Evolutionary conservation across 2,888 invertebrate genomes (phyloP).

Genomic region (Mimumesa dahlbomi): DNA sequence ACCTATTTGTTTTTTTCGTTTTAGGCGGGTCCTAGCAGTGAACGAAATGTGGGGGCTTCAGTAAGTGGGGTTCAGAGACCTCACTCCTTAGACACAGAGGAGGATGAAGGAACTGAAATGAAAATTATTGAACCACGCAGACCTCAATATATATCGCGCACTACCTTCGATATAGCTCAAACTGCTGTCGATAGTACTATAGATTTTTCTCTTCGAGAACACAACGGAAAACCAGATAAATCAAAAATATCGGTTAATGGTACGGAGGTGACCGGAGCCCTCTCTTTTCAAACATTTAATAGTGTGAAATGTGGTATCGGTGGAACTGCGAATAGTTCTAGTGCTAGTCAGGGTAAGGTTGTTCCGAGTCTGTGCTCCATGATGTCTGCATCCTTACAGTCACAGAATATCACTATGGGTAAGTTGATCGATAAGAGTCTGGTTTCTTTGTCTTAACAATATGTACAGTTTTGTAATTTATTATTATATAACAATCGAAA

Average conservation of each 20-base stretch:
- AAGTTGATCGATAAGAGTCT: too few species aligned
- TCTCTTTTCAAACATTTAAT: slow-evolving; percentile 74
- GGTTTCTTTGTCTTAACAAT: too few species aligned
- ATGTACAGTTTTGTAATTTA: slow-evolving; percentile 2
- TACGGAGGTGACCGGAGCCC: slow-evolving; percentile 64
- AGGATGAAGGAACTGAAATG: slow-evolving; percentile 79
- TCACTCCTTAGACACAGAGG: slow-evolving; percentile 72
- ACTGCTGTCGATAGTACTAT: slow-evolving; percentile 76
- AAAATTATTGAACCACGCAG: slow-evolving; percentile 77
- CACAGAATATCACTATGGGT: slow-evolving; percentile 77
- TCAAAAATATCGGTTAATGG: slow-evolving; percentile 73
- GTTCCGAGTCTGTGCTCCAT: slow-evolving; percentile 73
- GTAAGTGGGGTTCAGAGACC: slow-evolving; percentile 71
- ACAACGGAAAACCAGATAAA: slow-evolving; percentile 73
- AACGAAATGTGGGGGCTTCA: slow-evolving; percentile 71
- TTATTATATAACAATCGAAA: slow-evolving; percentile 32
- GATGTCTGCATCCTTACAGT: slow-evolving; percentile 73
- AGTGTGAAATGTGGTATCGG: slow-evolving; percentile 74
- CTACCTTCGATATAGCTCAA: slow-evolving; percentile 75
- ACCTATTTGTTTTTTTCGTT: slow-evolving; percentile 4
- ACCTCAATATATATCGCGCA: slow-evolving; percentile 74
- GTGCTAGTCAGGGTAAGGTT: slow-evolving; percentile 69
- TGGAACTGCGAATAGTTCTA: slow-evolving; percentile 67
- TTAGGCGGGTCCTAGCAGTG: slow-evolving; percentile 70
- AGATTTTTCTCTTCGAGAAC: slow-evolving; percentile 76